phyloP scores from a whole-genome alignment of 1,140 invertebrate genomes.

The Pentalonia nigronervosa region DNA sequence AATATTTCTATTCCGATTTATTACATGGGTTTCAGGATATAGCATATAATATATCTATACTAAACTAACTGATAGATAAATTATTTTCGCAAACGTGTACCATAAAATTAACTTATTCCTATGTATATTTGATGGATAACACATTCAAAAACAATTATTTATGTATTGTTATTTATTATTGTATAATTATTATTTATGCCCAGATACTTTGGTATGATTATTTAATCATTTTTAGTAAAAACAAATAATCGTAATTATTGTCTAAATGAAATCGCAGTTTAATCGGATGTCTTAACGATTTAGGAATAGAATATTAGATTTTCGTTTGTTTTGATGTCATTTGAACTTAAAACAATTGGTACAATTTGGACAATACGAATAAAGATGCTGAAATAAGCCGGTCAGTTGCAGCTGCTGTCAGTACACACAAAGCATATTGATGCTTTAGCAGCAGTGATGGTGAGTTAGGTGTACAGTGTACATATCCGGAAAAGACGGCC shows the following conservation, averaged over 20 bases:
- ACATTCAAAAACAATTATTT: background rate
- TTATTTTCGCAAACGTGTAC: background rate
- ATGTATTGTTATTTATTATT: background rate
- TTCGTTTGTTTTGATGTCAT: background rate
- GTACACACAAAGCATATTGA: conserved; percentile 21
- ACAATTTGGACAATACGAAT: background rate
- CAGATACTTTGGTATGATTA: background rate
- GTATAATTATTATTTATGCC: background rate
- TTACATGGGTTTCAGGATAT: background rate
- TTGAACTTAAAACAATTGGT: background rate
- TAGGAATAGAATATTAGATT: background rate
- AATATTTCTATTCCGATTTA: background rate
- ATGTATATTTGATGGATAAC: background rate
- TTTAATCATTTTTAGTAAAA: background rate
- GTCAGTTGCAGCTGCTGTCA: conserved; percentile 29
- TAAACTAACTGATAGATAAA: background rate
- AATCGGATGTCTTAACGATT: background rate
- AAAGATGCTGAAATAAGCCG: background rate
- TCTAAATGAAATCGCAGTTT: background rate
- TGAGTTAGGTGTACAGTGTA: conserved; percentile 16
- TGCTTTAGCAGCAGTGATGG: background rate
- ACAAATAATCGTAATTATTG: background rate
- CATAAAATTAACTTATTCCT: background rate
- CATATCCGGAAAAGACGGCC: background rate
- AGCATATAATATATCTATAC: background rate